A percentile compares a stretch with the other conserved stretches of the same genome.
These are phyloP conservation scores for Ennomos quercinarius DNA, from an alignment of 2,888 invertebrate species.

Conservation along the genomic window DNA sequence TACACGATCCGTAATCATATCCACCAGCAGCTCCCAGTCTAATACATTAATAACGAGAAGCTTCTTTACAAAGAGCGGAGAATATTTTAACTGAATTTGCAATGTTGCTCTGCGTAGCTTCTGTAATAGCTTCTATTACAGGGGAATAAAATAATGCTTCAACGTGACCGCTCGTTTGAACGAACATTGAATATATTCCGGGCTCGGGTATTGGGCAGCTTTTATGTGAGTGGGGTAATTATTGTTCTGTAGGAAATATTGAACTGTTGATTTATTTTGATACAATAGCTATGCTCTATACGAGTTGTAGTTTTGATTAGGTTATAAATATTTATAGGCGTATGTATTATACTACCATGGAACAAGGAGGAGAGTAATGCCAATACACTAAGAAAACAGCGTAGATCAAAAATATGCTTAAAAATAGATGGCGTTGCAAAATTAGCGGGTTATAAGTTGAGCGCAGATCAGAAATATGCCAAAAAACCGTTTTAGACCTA, in stretches of 20 bases:
- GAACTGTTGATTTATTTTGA: too few species aligned
- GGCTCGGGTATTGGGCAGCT: not conserved
- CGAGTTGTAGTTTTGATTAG: too few species aligned
- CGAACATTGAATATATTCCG: slow-evolving; percentile 17
- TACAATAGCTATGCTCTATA: too few species aligned
- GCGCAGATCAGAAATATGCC: too few species aligned
- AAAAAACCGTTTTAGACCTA: too few species aligned
- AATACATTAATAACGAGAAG: slow-evolving; percentile 40
- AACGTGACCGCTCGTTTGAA: slow-evolving; percentile 34
- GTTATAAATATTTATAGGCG: too few species aligned
- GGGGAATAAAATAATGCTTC: slow-evolving; percentile 27
- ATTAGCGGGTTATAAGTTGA: too few species aligned
- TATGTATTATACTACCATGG: too few species aligned
- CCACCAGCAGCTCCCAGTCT: slow-evolving; percentile 7
- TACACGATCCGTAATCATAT: not conserved
- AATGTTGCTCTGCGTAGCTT: slow-evolving; percentile 34
- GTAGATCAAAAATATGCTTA: too few species aligned
- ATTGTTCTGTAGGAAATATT: not conserved
- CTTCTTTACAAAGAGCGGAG: slow-evolving; percentile 36
- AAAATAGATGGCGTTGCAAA: too few species aligned
- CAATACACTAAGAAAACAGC: too few species aligned
- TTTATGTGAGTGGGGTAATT: not conserved
- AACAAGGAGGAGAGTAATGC: too few species aligned
- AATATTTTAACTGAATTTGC: slow-evolving; percentile 43
- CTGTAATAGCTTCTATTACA: slow-evolving; percentile 36